Evolutionary conservation across 2,888 invertebrate genomes (phyloP).

Genomic region (Scaptomyza parva): DNA sequence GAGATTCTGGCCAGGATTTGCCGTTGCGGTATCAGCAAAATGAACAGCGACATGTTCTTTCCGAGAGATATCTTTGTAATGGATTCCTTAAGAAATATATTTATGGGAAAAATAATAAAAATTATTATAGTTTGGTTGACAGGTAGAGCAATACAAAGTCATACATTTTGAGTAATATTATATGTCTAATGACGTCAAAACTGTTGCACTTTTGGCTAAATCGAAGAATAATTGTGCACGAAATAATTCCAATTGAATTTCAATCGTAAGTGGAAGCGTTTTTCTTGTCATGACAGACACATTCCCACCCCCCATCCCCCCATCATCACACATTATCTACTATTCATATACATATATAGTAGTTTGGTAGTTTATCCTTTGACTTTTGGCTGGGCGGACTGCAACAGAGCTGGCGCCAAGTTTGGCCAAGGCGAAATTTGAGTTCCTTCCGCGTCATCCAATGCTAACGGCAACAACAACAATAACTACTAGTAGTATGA

Average conservation of each 20-base stretch:
- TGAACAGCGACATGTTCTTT: conserved; percentile 47
- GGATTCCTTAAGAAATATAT: conserved; percentile 23
- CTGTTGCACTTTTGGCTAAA: conserved; percentile 26
- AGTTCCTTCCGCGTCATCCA: conserved; percentile 51
- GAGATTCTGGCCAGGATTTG: conserved; percentile 38
- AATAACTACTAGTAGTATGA: conserved; percentile 14
- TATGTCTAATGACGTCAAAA: conserved; percentile 4
- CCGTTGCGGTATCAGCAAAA: conserved; percentile 50
- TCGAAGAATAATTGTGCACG: conserved; percentile 6
- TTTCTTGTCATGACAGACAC: conserved; percentile 43
- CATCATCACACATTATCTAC: neutral
- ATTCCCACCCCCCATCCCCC: neutral
- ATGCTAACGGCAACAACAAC: conserved; percentile 69
- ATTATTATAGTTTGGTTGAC: conserved; percentile 17
- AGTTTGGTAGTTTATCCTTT: conserved; percentile 29
- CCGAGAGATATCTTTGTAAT: conserved; percentile 9
- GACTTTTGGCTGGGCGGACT: conserved; percentile 60
- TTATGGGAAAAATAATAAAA: neutral
- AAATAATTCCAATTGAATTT: conserved; percentile 34
- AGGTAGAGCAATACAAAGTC: neutral
- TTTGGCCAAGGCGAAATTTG: conserved; percentile 41
- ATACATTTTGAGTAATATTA: too few relatives aligned
- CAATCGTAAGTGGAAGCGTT: conserved; percentile 29
- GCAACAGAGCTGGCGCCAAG: conserved; percentile 48
- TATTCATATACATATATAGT: neutral